A percentile compares a stretch with the other conserved stretches of the same genome.
These are phyloP conservation scores for Sceliomorpha sp. DNA, from an alignment of 2,888 invertebrate species.

Conservation along the genomic window DNA sequence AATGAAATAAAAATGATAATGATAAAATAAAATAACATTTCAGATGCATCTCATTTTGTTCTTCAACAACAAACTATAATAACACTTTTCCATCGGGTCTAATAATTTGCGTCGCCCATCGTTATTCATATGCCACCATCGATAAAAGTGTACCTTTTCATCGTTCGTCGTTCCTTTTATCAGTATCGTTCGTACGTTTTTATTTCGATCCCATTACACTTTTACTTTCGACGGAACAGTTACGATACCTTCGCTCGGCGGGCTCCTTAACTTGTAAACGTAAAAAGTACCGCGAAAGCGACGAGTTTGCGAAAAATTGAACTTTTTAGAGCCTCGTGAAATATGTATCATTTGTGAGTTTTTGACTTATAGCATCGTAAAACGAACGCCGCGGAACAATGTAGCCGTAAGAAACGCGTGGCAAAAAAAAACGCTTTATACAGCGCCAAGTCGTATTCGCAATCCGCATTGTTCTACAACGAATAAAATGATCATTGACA, in stretches of 20 bases:
- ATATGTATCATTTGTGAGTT: constrained; percentile 6
- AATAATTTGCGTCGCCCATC: too few relatives aligned
- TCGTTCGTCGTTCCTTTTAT: too few relatives aligned
- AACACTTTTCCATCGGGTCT: too few relatives aligned
- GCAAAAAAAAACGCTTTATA: constrained; percentile 4
- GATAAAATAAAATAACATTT: too few relatives aligned
- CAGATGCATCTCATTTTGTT: too few relatives aligned
- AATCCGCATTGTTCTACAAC: constrained; percentile 5
- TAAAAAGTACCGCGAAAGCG: neutral
- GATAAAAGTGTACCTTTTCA: too few relatives aligned
- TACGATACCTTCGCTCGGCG: neutral
- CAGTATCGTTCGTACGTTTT: too few relatives aligned
- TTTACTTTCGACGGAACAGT: neutral
- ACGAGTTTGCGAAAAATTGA: constrained; percentile 3
- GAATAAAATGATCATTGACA: constrained; percentile 1
- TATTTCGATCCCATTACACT: too few relatives aligned
- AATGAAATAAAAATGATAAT: too few relatives aligned
- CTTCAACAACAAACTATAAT: too few relatives aligned
- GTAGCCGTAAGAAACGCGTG: neutral
- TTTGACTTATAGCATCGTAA: constrained; percentile 3
- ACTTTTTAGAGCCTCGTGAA: constrained; percentile 2
- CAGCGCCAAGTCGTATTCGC: neutral
- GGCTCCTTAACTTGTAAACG: neutral
- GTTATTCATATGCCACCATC: too few relatives aligned
- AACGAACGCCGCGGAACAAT: neutral